Percentiles rank a stretch among this genome's conserved stretches.
These are phyloP conservation scores for Zaprionus lineosus DNA, from an alignment of 2,888 invertebrate genomes.

Conservation along the genomic window DNA sequence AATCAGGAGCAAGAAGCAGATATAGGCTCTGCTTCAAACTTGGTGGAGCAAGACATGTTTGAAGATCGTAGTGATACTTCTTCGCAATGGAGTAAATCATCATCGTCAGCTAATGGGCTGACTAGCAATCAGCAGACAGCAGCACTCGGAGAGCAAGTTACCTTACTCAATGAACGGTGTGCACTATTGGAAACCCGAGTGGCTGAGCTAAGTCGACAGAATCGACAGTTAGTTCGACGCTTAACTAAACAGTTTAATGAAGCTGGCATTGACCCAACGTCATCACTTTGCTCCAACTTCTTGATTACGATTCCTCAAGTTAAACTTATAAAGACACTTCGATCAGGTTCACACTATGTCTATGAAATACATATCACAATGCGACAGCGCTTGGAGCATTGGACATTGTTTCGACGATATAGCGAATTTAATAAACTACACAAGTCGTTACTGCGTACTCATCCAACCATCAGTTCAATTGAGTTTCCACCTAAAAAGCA, in stretches of 20 bases:
- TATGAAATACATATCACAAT: conserved; percentile 82
- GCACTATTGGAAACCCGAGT: conserved; percentile 80
- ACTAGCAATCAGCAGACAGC: conserved; percentile 48
- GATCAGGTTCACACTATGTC: conserved; percentile 72
- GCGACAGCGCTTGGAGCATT: conserved; percentile 88
- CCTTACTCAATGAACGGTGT: conserved; percentile 78
- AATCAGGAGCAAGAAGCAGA: not conserved
- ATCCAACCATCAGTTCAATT: conserved; percentile 90
- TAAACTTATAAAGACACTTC: conserved; percentile 69
- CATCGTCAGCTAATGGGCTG: conserved; percentile 69
- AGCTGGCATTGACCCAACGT: conserved; percentile 77
- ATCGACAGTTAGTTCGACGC: conserved; percentile 78
- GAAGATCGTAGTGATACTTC: conserved; percentile 80
- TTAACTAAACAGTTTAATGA: conserved; percentile 78
- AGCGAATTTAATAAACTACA: conserved; percentile 95
- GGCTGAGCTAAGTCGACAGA: conserved; percentile 80
- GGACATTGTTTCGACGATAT: conserved; percentile 97
- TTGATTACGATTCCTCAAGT: conserved; percentile 81
- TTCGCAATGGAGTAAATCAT: conserved; percentile 81
- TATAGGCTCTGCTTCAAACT: no score
- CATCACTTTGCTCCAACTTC: conserved; percentile 79
- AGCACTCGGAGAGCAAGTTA: conserved; percentile 74
- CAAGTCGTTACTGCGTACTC: conserved; percentile 89
- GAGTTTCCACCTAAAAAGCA: conserved; percentile 98
- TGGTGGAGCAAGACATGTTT: conserved; percentile 51